Evolutionary conservation across 2,888 invertebrate genomes (phyloP).

Genomic region (Eilema caniola): DNA sequence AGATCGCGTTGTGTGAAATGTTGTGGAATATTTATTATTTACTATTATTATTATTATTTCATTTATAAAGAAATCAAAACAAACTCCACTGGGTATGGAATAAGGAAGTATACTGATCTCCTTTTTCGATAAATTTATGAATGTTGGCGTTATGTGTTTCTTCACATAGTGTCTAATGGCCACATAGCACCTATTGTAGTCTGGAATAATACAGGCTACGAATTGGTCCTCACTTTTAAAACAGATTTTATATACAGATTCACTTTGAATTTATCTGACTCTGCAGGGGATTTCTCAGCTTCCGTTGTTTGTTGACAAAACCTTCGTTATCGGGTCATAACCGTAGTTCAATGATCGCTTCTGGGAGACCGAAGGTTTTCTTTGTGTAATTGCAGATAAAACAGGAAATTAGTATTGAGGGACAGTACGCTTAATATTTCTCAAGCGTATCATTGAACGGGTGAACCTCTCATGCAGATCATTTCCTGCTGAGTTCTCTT

Average conservation of each 20-base stretch:
- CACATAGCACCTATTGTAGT: too few species aligned
- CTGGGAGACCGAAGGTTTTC: not conserved
- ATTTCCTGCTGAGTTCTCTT: not conserved
- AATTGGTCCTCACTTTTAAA: too few species aligned
- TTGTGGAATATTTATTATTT: too few species aligned
- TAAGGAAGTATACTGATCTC: too few species aligned
- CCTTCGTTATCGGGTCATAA: not conserved
- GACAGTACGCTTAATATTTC: not conserved
- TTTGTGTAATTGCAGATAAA: not conserved
- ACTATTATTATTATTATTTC: too few species aligned
- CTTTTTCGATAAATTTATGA: too few species aligned
- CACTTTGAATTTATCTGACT: not conserved
- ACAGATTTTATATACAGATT: not conserved
- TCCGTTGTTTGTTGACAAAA: not conserved
- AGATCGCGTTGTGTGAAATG: too few species aligned
- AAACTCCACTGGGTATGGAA: too few species aligned
- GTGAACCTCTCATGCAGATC: not conserved
- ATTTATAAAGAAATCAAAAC: too few species aligned
- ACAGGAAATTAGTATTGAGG: not conserved
- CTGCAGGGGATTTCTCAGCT: not conserved
- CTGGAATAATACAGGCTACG: too few species aligned
- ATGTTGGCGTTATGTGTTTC: too few species aligned
- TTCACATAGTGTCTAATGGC: too few species aligned
- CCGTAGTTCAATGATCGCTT: not conserved
- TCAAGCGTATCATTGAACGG: slow-evolving; percentile 10